These are phyloP conservation scores for Leptestheria dahalacensis DNA, from an alignment of 1,140 invertebrate genomes.

Conservation along the genomic window DNA sequence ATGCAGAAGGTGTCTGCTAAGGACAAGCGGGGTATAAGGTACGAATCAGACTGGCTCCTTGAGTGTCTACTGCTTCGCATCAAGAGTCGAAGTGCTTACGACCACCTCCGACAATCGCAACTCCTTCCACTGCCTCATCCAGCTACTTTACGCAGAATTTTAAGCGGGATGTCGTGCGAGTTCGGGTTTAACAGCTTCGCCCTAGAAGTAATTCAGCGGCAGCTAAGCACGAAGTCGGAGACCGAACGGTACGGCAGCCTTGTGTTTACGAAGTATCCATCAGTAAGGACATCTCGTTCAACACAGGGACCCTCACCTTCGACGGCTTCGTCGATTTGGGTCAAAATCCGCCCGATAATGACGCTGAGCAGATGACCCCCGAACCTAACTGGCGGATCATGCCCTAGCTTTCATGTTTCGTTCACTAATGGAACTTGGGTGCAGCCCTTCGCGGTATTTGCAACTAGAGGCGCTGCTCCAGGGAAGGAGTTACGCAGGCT, in stretches of 20 bases:
- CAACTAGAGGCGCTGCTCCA: neutral
- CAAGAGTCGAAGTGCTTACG: neutral
- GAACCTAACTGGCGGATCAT: neutral
- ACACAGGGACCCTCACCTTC: neutral
- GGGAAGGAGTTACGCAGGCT: neutral
- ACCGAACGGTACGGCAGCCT: neutral
- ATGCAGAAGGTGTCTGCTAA: neutral
- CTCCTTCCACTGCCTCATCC: neutral
- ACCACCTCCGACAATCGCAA: neutral
- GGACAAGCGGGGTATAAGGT: neutral
- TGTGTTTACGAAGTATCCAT: neutral
- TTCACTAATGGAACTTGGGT: neutral
- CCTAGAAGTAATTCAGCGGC: neutral
- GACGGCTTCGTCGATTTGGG: neutral
- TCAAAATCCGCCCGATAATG: neutral
- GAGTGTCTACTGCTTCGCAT: neutral
- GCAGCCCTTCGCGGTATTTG: neutral
- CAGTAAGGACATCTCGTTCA: neutral
- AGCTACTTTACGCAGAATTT: neutral
- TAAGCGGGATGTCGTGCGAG: neutral
- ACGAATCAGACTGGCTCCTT: neutral
- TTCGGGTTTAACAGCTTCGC: no score
- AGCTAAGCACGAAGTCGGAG: neutral
- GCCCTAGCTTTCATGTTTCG: neutral
- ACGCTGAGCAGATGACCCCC: neutral